Percentiles rank a stretch among this genome's conserved stretches.
Conservation (phyloP, 1,140 invertebrate species). For the Ceratoteleas bidentatus region DNA sequence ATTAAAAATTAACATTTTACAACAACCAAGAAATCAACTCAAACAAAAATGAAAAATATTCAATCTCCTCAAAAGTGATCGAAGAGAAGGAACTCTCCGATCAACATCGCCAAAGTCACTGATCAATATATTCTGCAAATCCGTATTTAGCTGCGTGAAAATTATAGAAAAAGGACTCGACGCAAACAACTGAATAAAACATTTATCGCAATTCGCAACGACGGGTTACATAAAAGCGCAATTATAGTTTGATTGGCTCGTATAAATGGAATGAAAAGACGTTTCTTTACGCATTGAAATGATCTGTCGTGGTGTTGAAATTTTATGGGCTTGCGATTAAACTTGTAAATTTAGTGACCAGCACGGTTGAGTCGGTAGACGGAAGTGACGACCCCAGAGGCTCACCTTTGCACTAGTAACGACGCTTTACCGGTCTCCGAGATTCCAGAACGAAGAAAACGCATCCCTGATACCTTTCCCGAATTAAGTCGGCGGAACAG, state of each 20-base stretch:
- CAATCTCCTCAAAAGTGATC: too few relatives aligned
- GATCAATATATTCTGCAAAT: too few relatives aligned
- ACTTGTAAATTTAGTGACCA: slow-evolving; percentile 81
- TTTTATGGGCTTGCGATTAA: slow-evolving; percentile 81
- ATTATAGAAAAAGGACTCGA: slow-evolving; percentile 16
- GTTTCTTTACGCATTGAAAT: slow-evolving; percentile 51
- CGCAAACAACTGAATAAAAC: slow-evolving; percentile 51
- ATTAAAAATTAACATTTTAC: too few relatives aligned
- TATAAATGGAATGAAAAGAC: slow-evolving; percentile 50
- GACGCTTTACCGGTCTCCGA: slow-evolving; percentile 61
- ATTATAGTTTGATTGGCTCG: slow-evolving; percentile 57
- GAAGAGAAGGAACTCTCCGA: too few relatives aligned
- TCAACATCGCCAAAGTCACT: too few relatives aligned
- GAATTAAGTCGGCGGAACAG: slow-evolving; percentile 73
- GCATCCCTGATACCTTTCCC: slow-evolving; percentile 74
- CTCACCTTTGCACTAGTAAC: slow-evolving; percentile 80
- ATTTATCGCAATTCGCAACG: slow-evolving; percentile 33
- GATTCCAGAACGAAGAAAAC: slow-evolving; percentile 77
- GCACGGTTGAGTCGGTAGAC: slow-evolving; percentile 77
- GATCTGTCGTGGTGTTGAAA: slow-evolving; percentile 68
- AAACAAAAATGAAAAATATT: too few relatives aligned
- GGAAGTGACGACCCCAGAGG: slow-evolving; percentile 80
- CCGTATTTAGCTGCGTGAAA: too few relatives aligned
- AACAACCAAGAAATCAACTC: too few relatives aligned
- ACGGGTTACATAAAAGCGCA: slow-evolving; percentile 51